Evolutionary conservation across 2,113 vertebrate species (phyloP), one percentile per base, ranked within the genome.

Genomic region (Poeciliopsis retropinna): DNA sequence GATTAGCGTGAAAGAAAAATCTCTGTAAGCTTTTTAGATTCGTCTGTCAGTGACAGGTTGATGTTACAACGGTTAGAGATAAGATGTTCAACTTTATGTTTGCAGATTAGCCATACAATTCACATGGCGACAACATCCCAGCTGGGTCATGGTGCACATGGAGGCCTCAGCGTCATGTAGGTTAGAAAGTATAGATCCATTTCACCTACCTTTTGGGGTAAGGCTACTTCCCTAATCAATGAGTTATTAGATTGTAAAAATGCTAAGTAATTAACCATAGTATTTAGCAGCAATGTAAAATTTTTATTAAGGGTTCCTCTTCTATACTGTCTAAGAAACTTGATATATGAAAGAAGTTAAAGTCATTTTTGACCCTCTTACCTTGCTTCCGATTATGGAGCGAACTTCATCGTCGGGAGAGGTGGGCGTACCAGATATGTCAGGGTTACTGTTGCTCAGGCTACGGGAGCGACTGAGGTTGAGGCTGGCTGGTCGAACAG

Each of bases 361-460:
- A 60, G 32, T 0, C 4, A 11, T 11, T 15, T 69, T 57, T 63
- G 29, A 69, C 14, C 22, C 60, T 4, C 84, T 62, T 96, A 99
- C 98, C 97, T 99, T 99, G 88, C 95, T 97, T 85, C 97, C 97
- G 2, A 99, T 98, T 91, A 99, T 99, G 3, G 97, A 95, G 72
- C 97, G 96, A 47, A 99, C 98, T 94, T 99, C 98, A 27, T 99
- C 97, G 1, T 99, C 98, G 0, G 98, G 97, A 0, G 98, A 99
- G 0, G 97, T 97, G 65, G 98, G 98, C 0, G 98, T 99, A 60
- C 98, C 98, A 0, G 97, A 98, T 80, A 99, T 98, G 83, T 99
- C 98, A 13, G 98, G 98, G 89, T 99, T 99, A 85, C 98, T 99
- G 93, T 99, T 99, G 93, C 98, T 99, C 84, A 99, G 97, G 94